Base-by-base conservation (phyloP, 2,113 vertebrate genomes). In the Neogobius melanostomus region DNA sequence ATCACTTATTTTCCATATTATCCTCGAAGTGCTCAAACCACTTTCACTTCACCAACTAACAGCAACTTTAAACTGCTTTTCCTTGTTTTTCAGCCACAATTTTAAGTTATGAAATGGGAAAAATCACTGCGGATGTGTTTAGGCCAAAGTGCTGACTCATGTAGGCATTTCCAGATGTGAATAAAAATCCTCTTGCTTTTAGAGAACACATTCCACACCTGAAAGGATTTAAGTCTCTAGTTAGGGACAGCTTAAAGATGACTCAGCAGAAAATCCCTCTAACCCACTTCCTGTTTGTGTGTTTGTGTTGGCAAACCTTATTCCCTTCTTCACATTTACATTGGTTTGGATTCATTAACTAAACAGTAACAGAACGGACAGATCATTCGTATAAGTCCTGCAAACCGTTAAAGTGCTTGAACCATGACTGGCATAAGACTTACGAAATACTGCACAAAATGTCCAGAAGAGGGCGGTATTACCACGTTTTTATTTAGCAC, bases 221-320 rank as follows among this genome's bases (percentile, higher is more conserved):
- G 11, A 21, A 10, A 5, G 53, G 53, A 56, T 56, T 8, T 56
- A 4, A 59, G 11, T 42, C 28, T 59, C 14, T 11, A 36, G 36
- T 7, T 59, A 11, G 6, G 28, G 8, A 8, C 21, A 14, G 11
- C 10, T 57, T 42, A 15, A 2, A 42, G 56, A 47, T 59, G 56
- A 42, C 11, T 59, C 56, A 42, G 56, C 56, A 14, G 6, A 36
- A 15, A 57, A 57, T 6, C 54, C 54, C 21, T 47, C 46, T 11
- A 36, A 36, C 11, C 56, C 56, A 59, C 56, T 59, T 59, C 56
- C 28, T 59, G 56, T 59, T 59, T 59, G 11, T 59, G 28, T 6
- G 42, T 28, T 42, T 2, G 21, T 57, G 10, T 36, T 42, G 28
- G 28, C 28, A 36, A 36, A 36, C 28, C 28, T 3, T 36, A 36